Evolutionary conservation across 2,888 invertebrate genomes (phyloP).

Genomic region (Loripinus fragilis): DNA sequence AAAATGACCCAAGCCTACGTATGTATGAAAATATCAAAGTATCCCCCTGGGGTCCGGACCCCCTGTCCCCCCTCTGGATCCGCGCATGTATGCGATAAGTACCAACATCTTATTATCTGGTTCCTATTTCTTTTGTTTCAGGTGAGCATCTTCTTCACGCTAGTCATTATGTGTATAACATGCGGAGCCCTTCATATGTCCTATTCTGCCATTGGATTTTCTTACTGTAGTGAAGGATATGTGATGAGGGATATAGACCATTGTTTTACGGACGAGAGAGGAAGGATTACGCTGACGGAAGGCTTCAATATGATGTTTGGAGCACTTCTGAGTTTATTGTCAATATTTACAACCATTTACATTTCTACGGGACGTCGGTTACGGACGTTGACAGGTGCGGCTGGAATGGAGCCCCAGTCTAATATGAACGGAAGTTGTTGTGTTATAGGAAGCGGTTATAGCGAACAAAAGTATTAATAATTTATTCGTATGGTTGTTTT

Average conservation of each 20-base stretch:
- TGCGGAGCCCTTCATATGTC: constrained; percentile 26
- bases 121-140: too few relatives aligned
- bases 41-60: too few relatives aligned
- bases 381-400: constrained; percentile 24
- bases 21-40: too few relatives aligned
- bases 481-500: too few relatives aligned
- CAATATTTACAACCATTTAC: constrained; percentile 33
- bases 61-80: too few relatives aligned
- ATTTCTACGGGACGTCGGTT: constrained; percentile 21
- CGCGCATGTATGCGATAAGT: too few relatives aligned
- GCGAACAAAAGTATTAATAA: too few relatives aligned
- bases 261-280: constrained; percentile 23
- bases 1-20: too few relatives aligned
- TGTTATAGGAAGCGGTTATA: too few relatives aligned
- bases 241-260: neutral
- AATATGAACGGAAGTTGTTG: too few relatives aligned
- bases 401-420: too few relatives aligned
- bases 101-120: too few relatives aligned
- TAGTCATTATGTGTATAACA: constrained; percentile 28
- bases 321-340: constrained; percentile 13
- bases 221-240: constrained; percentile 18
- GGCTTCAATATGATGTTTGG: constrained; percentile 33
- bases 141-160: constrained; percentile 29
- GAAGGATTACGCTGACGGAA: constrained; percentile 18
- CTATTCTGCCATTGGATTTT: constrained; percentile 30